Conservation (phyloP, 2,888 invertebrate genomes). For the Troglohyphantes excavatus region DNA sequence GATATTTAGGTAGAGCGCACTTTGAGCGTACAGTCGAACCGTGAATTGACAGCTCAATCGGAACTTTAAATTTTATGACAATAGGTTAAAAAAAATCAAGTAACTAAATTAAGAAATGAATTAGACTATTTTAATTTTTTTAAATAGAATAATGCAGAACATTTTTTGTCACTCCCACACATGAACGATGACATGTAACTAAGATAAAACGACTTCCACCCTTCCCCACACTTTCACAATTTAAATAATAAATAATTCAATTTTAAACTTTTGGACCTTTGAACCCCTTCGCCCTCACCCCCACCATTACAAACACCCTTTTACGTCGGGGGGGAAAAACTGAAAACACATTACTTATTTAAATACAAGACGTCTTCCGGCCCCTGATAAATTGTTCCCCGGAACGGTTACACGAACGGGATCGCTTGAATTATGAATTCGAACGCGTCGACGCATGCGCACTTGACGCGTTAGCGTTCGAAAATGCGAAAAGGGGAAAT, state of each 20-base stretch:
- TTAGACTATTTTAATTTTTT: too few relatives aligned
- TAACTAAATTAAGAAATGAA: too few relatives aligned
- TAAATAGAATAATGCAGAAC: too few relatives aligned
- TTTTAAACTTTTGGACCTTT: slow-evolving; percentile 34
- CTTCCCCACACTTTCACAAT: background rate
- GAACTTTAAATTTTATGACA: too few relatives aligned
- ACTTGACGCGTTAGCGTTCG: slow-evolving; percentile 2
- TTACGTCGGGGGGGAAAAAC: background rate
- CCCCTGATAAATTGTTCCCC: background rate
- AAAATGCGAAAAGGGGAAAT: background rate
- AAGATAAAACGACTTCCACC: slow-evolving; percentile 1
- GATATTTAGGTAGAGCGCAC: too few relatives aligned
- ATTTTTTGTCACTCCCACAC: too few relatives aligned
- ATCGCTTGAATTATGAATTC: slow-evolving; percentile 26
- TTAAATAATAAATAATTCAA: slow-evolving; percentile 35
- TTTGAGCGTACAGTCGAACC: too few relatives aligned
- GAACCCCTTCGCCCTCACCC: background rate
- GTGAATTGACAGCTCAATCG: too few relatives aligned
- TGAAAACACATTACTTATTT: slow-evolving; percentile 7
- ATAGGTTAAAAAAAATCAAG: too few relatives aligned
- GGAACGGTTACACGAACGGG: background rate
- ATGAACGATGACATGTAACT: too few relatives aligned
- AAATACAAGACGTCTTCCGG: background rate
- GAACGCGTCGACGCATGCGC: slow-evolving; percentile 9
- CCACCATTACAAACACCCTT: slow-evolving; percentile 4